These are phyloP conservation scores for Triops cancriformis DNA, from an alignment of 1,140 invertebrate genomes.

Conservation along the genomic window DNA sequence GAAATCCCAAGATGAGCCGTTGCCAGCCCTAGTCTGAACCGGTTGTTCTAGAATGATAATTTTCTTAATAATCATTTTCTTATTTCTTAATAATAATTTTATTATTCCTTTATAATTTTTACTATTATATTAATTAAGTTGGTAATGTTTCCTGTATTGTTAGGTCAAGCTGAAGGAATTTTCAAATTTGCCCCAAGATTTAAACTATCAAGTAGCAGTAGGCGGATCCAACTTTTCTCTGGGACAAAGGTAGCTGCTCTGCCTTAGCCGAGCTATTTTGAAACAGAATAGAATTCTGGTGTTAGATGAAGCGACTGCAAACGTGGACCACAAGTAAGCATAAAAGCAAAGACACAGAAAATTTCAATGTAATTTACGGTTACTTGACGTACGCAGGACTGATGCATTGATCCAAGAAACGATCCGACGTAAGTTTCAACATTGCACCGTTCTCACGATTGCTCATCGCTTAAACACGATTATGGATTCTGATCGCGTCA, in stretches of 20 bases:
- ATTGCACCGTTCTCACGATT: conserved; percentile 73
- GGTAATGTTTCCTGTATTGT: too few species aligned
- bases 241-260: conserved; percentile 69
- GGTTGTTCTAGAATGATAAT: too few species aligned
- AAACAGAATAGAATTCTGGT: conserved; percentile 55
- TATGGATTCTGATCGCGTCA: conserved; percentile 63
- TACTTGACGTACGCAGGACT: conserved; percentile 37
- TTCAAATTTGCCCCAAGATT: conserved; percentile 46
- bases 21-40: too few species aligned
- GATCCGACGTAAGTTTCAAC: conserved; percentile 58
- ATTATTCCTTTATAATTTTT: too few species aligned
- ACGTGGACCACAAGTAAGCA: conserved; percentile 56
- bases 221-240: conserved; percentile 57
- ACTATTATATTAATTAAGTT: too few species aligned
- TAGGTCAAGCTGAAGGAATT: conserved; percentile 63
- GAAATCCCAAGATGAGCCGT: too few species aligned
- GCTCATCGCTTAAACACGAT: conserved; percentile 73
- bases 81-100: too few species aligned
- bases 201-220: conserved; percentile 40
- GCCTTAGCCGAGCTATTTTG: conserved; percentile 52
- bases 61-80: too few species aligned
- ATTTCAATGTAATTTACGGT: conserved; percentile 49
- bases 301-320: conserved; percentile 65
- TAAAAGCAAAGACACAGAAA: conserved; percentile 66
- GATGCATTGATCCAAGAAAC: conserved; percentile 64